phyloP scores from a whole-genome alignment of 2,888 invertebrate genomes.

The Lasioglossum villosulum region DNA sequence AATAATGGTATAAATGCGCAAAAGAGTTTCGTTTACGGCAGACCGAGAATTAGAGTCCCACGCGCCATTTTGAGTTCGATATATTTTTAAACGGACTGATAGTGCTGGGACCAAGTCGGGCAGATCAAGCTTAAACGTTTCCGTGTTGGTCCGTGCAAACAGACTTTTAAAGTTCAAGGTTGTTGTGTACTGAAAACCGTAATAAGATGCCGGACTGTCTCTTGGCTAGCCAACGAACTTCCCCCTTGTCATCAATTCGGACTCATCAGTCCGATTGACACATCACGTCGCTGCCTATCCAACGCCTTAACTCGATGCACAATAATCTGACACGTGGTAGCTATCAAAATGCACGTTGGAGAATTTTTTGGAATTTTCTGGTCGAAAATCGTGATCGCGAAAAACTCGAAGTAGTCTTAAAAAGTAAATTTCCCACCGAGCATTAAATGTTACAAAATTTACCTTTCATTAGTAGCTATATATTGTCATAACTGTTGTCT shows the following conservation, averaged over 20 bases:
- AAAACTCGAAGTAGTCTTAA: neutral
- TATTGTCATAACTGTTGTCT: neutral
- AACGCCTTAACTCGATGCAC: neutral
- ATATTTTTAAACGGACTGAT: slow-evolving; percentile 58
- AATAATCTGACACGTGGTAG: neutral
- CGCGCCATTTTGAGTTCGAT: slow-evolving; percentile 48
- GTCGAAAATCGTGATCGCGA: neutral
- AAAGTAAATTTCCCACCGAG: neutral
- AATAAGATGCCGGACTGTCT: slow-evolving; percentile 52
- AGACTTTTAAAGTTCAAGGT: slow-evolving; percentile 66
- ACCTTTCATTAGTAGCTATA: neutral
- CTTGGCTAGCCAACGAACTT: slow-evolving; percentile 54
- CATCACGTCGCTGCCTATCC: neutral
- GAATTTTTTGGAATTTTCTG: neutral
- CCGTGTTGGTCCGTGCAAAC: slow-evolving; percentile 47
- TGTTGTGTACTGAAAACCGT: slow-evolving; percentile 59
- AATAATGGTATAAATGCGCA: neutral
- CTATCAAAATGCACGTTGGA: neutral
- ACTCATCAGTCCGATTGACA: slow-evolving; percentile 35
- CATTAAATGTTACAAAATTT: neutral
- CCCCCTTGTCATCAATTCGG: slow-evolving; percentile 48
- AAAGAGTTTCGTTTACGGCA: slow-evolving; percentile 15
- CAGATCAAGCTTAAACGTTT: slow-evolving; percentile 41
- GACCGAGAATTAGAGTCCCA: slow-evolving; percentile 43
- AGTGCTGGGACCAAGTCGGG: slow-evolving; percentile 32